Evolutionary conservation across 2,113 vertebrate genomes (phyloP), one percentile per base, ranked within the genome.

Genomic region (Suncus etruscus): DNA sequence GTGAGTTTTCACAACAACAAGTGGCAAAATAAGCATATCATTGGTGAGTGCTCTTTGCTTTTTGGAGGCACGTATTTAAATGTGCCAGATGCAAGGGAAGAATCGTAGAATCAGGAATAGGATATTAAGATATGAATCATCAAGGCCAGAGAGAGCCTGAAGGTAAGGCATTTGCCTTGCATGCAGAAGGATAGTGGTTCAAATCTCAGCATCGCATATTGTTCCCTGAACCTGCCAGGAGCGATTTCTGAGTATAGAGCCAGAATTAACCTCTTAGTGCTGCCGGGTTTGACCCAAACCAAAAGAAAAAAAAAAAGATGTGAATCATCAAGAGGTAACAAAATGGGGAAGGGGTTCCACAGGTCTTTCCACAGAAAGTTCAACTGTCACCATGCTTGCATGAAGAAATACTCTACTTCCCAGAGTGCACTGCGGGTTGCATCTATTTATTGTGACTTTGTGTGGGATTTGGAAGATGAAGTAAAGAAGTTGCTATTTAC

Each of bases 1-100:
- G 45, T 31, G 69, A 75, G 58, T 69, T 87, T 82, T 50, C 68
- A 51, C 39, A 39, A 83, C 89, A 93, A 65, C 48, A 51, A 51
- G 32, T 32, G 76, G 58, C 75, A 54, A 73, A 70, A 12, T 39
- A 39, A 72, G 65, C 20, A 25, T 63, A 32, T 63, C 51, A 7
- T 3, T 54, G 47, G 29, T 74, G 66, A 68, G 47, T 47, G 76
- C n/a, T 65, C 70, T 74, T 61, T 63, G 39, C 66, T 83, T 91
- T 58, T 63, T 77, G 69, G 39, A 95, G 63, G 32, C 20, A 31
- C 0, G 1, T 32, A 18, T 66, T 94, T 82, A 81, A 91, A 77
- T 9, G 51, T 75, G n/a, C 65, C 75, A 87, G 63, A 73, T 47
- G 51, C 27, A 70, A 87, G 70, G 25, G 10, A 22, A 87, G 63